Base-by-base conservation (phyloP, 1,140 invertebrate genomes). In the Alviniconcha marisindica region DNA sequence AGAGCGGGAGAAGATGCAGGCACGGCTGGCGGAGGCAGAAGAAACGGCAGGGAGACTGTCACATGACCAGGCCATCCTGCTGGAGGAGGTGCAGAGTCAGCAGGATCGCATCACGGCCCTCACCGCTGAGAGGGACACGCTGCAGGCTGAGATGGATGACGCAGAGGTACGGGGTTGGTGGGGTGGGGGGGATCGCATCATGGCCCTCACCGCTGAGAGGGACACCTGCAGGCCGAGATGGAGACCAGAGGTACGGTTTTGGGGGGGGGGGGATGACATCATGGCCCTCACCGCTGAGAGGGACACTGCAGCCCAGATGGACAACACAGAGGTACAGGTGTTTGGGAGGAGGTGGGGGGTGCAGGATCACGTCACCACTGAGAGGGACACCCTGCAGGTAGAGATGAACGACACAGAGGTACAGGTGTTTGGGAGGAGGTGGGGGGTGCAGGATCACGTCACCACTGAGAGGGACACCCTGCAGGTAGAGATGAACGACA, bases 81-180 rank as follows among this genome's bases (percentile, higher is more conserved):
- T 90, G 42, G 90, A 91, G 73, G 90, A 92, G 71, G 87, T 92
- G 60, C 89, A 91, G 87, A 92, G 88, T 81, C 71, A 90, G 73
- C 90, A 89, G 80, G 87, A 90, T 51, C 56, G 85, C 18, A 80
- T 85, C 38, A 83, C 63, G 14, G 31, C 85, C 4, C 36, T 89
- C 12, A 83, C 88, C 38, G 73, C 73, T 15, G 89, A 91, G 33
- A 77, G 87, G 31, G 88, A 91, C 56, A 63, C 84, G 38, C 56
- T 89, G n/a, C 85, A 89, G 42, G 87, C 87, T 21, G 71, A 74
- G 38, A 5, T 74, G 71, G 71, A 74, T 15, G 44, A 76, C 42
- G 21, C 44, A 4, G 73, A 76, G 73, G 73, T 76, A 24, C 10
- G 36, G 56, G 15, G 56, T 51, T 51, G 12, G 12, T 15, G 48